Base-by-base conservation (phyloP, 2,797 vertebrate genomes). In the Gymnopithys bicolor region DNA sequence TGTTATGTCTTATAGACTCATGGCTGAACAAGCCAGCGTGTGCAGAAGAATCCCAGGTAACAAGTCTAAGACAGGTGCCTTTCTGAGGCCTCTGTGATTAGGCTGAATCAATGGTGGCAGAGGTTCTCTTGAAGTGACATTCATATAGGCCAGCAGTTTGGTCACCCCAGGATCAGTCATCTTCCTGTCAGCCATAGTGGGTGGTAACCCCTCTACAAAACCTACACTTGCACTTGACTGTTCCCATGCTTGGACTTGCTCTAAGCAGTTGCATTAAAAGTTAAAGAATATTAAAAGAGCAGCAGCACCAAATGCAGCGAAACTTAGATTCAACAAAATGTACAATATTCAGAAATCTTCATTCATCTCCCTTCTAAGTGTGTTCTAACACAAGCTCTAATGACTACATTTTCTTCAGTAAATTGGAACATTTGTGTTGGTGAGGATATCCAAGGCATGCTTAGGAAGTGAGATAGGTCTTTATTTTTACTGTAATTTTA, bases 391-490 rank as follows among this genome's bases (percentile, higher is more conserved):
- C n/a, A 62, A n/a, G 22, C 13, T 76, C 1, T 80, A 83, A 62
- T 76, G 62, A 73, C 8, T 11, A 14, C 19, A 19, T 13, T 30
- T 18, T 32, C 16, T 74, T 21, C 74, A 27, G 41, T 30, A 12
- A 67, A 75, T 37, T 67, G 33, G 60, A 85, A 67, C 56, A n/a
- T 86, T 81, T 88, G 9, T 76, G 43, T 84, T 90, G 74, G 71
- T 0, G 0, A 70, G 24, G 27, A 19, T 84, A 69, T 55, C 30
- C 67, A 89, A 64, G 51, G 9, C 59, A 86, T 59, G 30, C 35
- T 91, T 91, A 90, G 30, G 46, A 58, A 91, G 67, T 88, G 74
- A 95, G 63, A 66, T 37, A 78, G 25, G 30, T 79, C 83, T 81
- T 41, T 82, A 53, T 73, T 83, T 89, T 80, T 75, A 59, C 41